phyloP scores from a whole-genome alignment of 2,888 invertebrate species.

The Ophion ellenae region DNA sequence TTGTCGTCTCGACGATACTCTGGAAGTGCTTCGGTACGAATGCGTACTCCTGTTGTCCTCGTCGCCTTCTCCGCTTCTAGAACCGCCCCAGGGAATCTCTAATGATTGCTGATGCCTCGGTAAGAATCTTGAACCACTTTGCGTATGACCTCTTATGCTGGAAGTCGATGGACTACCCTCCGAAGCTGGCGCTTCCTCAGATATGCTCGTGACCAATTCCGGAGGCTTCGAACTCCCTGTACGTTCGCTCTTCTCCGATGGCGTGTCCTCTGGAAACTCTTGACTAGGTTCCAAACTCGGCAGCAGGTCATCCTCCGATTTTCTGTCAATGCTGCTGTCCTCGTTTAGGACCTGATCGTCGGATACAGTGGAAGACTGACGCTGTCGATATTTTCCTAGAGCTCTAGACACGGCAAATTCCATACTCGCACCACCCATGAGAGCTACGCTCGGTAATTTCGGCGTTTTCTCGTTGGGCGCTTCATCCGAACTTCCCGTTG shows the following conservation, averaged over 20 bases:
- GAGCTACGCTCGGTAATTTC: slow-evolving; percentile 85
- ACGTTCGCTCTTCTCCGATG: slow-evolving; percentile 77
- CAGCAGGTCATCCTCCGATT: slow-evolving; percentile 75
- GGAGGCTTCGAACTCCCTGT: slow-evolving; percentile 76
- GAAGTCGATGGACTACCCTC: slow-evolving; percentile 89
- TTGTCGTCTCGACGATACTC: slow-evolving; percentile 93
- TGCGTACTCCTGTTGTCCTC: slow-evolving; percentile 95
- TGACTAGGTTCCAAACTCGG: slow-evolving; percentile 76
- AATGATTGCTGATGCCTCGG: slow-evolving; percentile 91
- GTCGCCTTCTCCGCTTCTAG: slow-evolving; percentile 86
- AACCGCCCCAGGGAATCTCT: slow-evolving; percentile 89
- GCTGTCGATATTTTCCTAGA: slow-evolving; percentile 91
- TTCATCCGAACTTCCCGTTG: slow-evolving; percentile 87
- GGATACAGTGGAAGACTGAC: slow-evolving; percentile 89
- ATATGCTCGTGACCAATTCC: slow-evolving; percentile 80
- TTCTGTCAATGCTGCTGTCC: slow-evolving; percentile 82
- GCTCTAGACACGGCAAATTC: slow-evolving; percentile 94
- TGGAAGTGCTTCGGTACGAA: slow-evolving; percentile 93
- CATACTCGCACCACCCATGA: slow-evolving; percentile 88
- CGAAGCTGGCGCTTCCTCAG: slow-evolving; percentile 85
- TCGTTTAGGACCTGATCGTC: slow-evolving; percentile 88
- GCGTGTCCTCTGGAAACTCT: slow-evolving; percentile 76
- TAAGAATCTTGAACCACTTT: slow-evolving; percentile 85
- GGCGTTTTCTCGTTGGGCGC: slow-evolving; percentile 83
- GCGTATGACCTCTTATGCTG: slow-evolving; percentile 86